Conservation (phyloP, 53 echinoderm and acorn worm genomes). For the Paelopatides confundens region DNA sequence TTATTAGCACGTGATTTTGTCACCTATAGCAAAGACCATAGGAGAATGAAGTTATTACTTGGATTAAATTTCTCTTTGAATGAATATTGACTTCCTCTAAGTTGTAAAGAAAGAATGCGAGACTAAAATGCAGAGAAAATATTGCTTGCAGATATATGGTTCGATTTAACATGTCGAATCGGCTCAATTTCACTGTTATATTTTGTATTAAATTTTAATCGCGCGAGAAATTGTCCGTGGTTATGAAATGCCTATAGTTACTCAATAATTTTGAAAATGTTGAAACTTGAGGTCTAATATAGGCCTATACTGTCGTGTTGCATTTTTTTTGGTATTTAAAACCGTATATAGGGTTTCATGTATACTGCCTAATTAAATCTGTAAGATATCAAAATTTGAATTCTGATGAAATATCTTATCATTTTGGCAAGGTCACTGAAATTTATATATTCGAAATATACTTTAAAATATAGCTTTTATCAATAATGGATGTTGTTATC, state of each 20-base stretch:
- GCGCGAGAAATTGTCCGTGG: not conserved
- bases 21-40: slow-evolving; percentile 37
- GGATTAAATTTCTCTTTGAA: not conserved
- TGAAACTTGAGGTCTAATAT: no score
- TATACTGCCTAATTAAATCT: no score
- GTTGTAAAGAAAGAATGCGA: not conserved
- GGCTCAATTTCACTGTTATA: not conserved
- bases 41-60: slow-evolving; percentile 38
- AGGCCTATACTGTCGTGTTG: no score
- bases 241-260: not conserved
- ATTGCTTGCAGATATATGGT: slow-evolving; percentile 13
- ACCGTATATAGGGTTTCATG: no score
- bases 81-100: slow-evolving; percentile 25
- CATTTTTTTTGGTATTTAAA: no score
- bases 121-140: not conserved
- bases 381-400: no score
- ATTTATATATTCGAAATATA: no score
- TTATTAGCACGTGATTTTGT: slow-evolving; percentile 46
- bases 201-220: not conserved
- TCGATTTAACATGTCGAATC: slow-evolving; percentile 34
- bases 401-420: no score
- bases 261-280: not conserved
- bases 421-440: no score
- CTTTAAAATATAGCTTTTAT: no score
- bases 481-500: no score